Conservation (phyloP, 2,113 vertebrate species). For the Sorex fumeus region DNA sequence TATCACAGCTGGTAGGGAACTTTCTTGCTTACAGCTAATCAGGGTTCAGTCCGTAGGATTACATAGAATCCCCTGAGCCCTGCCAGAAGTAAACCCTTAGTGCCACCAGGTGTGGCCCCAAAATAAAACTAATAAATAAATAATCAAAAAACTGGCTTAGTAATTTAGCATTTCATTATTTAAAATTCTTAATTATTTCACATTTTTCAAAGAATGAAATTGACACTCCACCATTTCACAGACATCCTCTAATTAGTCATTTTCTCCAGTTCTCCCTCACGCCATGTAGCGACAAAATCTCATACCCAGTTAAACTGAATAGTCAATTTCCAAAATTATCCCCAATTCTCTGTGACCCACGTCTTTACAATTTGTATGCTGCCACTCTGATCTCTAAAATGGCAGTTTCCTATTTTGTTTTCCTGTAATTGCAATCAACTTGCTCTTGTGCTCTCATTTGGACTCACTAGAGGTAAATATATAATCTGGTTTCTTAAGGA, state of each 20-base stretch:
- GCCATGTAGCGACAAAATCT: background rate
- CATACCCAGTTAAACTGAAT: background rate
- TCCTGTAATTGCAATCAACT: constrained; percentile 38
- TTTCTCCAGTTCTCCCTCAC: background rate
- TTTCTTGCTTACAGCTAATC: too few relatives aligned
- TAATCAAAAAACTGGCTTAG: background rate
- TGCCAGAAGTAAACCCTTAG: too few relatives aligned
- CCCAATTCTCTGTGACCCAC: background rate
- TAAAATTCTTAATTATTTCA: background rate
- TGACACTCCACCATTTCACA: rapidly evolving
- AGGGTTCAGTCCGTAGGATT: too few relatives aligned
- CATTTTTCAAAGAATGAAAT: background rate
- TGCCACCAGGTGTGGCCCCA: too few relatives aligned
- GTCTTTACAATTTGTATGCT: background rate
- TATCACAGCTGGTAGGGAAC: too few relatives aligned
- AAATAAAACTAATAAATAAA: too few relatives aligned
- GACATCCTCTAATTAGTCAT: background rate
- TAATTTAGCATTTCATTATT: background rate
- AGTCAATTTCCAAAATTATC: too few relatives aligned
- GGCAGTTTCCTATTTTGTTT: constrained; percentile 16
- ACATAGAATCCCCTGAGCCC: too few relatives aligned
- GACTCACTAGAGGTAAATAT: background rate
- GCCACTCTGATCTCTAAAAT: background rate
- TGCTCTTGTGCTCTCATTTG: background rate
- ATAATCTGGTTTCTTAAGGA: background rate